These are phyloP conservation scores for Perdix hodgsoniae DNA, from an alignment of 2,797 vertebrate genomes.

Conservation along the genomic window DNA sequence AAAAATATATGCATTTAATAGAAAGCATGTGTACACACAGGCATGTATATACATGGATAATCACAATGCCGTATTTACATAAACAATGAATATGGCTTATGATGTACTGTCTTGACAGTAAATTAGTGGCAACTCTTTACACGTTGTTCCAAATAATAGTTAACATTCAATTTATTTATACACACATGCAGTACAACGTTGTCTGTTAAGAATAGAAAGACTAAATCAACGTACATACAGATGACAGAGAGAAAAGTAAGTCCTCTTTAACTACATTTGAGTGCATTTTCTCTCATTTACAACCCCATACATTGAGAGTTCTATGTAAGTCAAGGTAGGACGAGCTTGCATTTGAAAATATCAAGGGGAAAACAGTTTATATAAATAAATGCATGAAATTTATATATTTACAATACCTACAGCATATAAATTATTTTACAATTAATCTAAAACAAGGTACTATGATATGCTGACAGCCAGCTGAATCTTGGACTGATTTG, in stretches of 20 bases:
- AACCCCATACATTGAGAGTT: not conserved
- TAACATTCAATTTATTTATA: constrained; percentile 61
- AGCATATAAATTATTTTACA: constrained; percentile 71
- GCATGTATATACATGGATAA: not conserved
- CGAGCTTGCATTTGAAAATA: not conserved
- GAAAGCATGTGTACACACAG: accelerated
- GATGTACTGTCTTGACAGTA: not conserved
- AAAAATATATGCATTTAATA: not conserved
- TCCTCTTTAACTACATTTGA: not conserved
- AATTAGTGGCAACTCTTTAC: not conserved
- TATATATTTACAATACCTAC: constrained; percentile 78
- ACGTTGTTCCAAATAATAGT: not conserved
- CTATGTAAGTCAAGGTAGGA: not conserved
- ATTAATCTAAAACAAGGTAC: constrained; percentile 10
- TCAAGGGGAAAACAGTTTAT: constrained; percentile 37
- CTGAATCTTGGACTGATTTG: not conserved
- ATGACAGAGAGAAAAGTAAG: not conserved
- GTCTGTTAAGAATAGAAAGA: not conserved
- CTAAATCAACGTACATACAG: not conserved
- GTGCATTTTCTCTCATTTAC: not conserved
- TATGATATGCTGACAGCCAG: not conserved
- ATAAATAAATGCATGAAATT: constrained; percentile 79
- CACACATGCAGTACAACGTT: not conserved
- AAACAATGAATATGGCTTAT: not conserved
- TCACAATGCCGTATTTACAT: not conserved